Base-by-base conservation (phyloP, 2,113 vertebrate species). In the Nettapus auritus region DNA sequence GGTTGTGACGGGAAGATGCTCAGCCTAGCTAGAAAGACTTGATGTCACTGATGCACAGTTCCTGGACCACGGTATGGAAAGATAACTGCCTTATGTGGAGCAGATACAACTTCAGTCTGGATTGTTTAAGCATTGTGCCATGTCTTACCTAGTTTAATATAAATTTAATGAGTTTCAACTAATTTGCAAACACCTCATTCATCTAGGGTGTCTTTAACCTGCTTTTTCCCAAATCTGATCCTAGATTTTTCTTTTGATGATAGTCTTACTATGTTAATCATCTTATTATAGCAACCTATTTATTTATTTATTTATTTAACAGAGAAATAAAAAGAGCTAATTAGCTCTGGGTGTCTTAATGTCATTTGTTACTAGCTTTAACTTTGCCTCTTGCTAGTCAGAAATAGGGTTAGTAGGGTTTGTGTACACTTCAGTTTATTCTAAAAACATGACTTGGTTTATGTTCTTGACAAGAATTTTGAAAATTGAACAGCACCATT, bases 31-130 rank as follows among this genome's bases (percentile, higher is more conserved):
- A 19, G 31, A 18, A 18, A 38, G 31, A 25, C 25, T 50, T 25
- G 48, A 50, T 34, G 22, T 62, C 25, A 46, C 36, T 26, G 70
- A 36, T 70, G 6, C 0, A 0, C 9, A 7, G 13, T 16, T 89
- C 21, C 21, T 55, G 71, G 42, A 52, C 44, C 4, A 1, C 19
- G 20, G 4, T 0, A 0, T 11, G 38, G 48, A 29, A 22, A 14
- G 22, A 22, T 15, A 34, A 31, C 13, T 71, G 36, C 31, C 9
- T 31, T 20, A 9, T 2, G 6, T 55, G 19, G 23, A 50, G 13
- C 46, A 44, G 59, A 11, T 40, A 12, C 9, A 11, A 0, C 17
- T 55, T 75, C 3, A 63, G 6, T 50, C 2, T 6, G 28, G 31
- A 9, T n/a, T 55, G 13, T 63, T 63, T 81, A 18, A 85, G 21